Conservation (phyloP, 2,888 invertebrate species). For the Cactoblastis cactorum region DNA sequence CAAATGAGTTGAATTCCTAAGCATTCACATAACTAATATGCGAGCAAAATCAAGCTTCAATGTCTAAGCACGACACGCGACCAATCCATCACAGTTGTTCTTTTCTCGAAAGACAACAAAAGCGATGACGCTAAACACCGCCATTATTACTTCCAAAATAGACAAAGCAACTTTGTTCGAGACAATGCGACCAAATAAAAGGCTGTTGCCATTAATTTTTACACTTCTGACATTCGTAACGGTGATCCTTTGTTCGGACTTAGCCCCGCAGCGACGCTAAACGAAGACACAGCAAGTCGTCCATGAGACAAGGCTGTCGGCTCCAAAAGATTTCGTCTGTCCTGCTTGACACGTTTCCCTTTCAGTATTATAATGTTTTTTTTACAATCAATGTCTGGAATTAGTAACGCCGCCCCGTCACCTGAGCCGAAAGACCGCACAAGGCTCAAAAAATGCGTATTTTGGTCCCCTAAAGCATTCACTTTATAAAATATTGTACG, state of each 20-base stretch:
- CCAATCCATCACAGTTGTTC: conserved; percentile 56
- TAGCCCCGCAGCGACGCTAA: conserved; percentile 59
- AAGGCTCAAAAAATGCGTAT: conserved; percentile 63
- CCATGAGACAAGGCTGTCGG: conserved; percentile 32
- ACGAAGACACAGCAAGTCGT: conserved; percentile 64
- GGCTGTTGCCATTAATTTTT: conserved; percentile 74
- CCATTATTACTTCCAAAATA: conserved; percentile 71
- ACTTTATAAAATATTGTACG: conserved; percentile 62
- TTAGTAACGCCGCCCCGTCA: conserved; percentile 72
- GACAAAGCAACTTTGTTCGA: conserved; percentile 71
- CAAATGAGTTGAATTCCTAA: conserved; percentile 35
- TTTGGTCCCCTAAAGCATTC: conserved; percentile 64
- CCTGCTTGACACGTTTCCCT: conserved; percentile 53
- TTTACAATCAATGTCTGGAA: conserved; percentile 43
- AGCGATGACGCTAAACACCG: conserved; percentile 73
- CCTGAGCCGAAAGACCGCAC: conserved; percentile 73
- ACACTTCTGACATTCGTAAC: conserved; percentile 72
- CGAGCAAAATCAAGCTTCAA: conserved; percentile 61
- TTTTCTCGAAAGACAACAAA: conserved; percentile 66
- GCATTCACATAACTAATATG: conserved; percentile 54
- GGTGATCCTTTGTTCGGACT: conserved; percentile 59
- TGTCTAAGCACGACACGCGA: conserved; percentile 66
- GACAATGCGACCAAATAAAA: conserved; percentile 69
- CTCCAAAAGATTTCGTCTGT: conserved; percentile 46
- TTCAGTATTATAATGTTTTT: conserved; percentile 50